Evolutionary conservation across 2,797 vertebrate species (phyloP).

Genomic region (Schizothorax lantsangensis): DNA sequence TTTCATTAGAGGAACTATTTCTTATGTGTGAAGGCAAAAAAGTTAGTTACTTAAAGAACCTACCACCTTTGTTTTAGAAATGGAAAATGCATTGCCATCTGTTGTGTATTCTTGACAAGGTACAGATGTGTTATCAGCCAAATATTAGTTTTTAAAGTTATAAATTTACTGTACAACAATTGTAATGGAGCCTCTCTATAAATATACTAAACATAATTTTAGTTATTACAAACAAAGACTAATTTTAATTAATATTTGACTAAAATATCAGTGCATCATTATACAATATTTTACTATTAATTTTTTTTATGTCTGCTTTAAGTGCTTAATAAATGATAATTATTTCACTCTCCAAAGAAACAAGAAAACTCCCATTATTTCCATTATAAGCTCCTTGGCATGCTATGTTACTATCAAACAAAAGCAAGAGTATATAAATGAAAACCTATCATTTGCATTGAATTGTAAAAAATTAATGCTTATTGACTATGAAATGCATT

Average conservation of each 20-base stretch:
- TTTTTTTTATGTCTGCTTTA: not conserved
- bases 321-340: not conserved
- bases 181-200: not conserved
- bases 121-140: not conserved
- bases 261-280: not conserved
- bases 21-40: not conserved
- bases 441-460: conserved; percentile 1
- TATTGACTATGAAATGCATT: conserved; percentile 22
- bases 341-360: not conserved
- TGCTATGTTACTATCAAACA: not conserved
- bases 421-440: not conserved
- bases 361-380: not conserved
- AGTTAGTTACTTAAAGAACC: not conserved
- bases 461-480: conserved; percentile 17
- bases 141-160: not conserved
- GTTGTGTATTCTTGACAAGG: not conserved
- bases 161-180: not conserved
- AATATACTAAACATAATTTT: not conserved
- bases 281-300: not conserved
- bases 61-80: not conserved
- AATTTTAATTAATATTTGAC: not conserved
- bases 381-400: not conserved
- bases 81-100: not conserved
- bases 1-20: not conserved
- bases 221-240: not conserved